Evolutionary conservation across 2,113 vertebrate species (phyloP), one percentile per base, ranked within the genome.

Genomic region (Tetrao urogallus): DNA sequence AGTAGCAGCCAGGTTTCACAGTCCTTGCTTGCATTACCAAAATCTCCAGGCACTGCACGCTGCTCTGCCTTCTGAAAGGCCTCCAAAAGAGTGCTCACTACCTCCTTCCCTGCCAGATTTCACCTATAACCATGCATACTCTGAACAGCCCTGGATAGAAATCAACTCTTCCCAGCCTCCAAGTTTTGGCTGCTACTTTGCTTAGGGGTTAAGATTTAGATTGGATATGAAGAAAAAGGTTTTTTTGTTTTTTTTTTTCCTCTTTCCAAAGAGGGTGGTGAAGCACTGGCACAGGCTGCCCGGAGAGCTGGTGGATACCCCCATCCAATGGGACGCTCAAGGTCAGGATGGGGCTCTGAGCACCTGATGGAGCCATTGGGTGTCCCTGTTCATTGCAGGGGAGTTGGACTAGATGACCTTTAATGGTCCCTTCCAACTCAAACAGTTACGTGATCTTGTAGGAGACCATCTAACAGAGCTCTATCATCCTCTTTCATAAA

Each of bases 161-260:
- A 43, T 0, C 0, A 58, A 20, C 4, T 1, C 50, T 74, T 66
- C 17, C 50, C 34, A 83, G 30, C 13, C 40, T 81, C 30, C 30
- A 45, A 16, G 74, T 66, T 45, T 63, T 48, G 81, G 54, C 5
- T 6, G 3, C 2, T 21, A 18, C 16, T 72, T 36, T 11, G 22
- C 40, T 71, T 47, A 30, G 54, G 27, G 12, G 13, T 36, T 22
- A 42, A 63, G 48, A 48, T 48, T 48, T 24, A 48, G 48, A 48
- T 12, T 48, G 22, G 48, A 24, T 22, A 48, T 48, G 22, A 48
- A 24, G 48, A 48, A 48, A 24, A 48, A 48, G 47, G 20, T 8
- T 11, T 40, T 40, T 40, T 40, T 40, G 8, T 40, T 40, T 40
- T 40, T 40, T 4, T 3, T 11, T 21, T 48, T 48, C 11, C 22